Evolutionary conservation across 2,888 invertebrate species (phyloP).

Genomic region (Ectropis crepuscularia): DNA sequence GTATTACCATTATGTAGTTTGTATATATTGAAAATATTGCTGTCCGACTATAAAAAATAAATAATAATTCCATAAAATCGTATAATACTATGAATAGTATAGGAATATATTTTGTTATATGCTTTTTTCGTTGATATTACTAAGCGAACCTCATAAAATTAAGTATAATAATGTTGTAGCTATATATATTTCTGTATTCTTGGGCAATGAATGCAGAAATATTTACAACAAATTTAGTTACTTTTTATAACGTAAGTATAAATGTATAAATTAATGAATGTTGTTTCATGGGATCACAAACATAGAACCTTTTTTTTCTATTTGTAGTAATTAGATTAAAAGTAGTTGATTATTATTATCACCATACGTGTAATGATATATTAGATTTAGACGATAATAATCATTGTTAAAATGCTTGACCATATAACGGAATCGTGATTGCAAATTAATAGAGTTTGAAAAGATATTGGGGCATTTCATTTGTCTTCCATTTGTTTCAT

Average conservation of each 20-base stretch:
- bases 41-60: slow-evolving; percentile 58
- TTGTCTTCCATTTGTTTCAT: slow-evolving; percentile 24
- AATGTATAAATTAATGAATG: slow-evolving; percentile 36
- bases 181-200: slow-evolving; percentile 67
- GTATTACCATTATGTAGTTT: slow-evolving; percentile 14
- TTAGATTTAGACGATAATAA: not conserved
- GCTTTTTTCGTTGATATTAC: slow-evolving; percentile 23
- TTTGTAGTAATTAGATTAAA: not conserved
- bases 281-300: slow-evolving; percentile 52
- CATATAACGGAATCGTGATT: too few species aligned
- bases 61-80: too few species aligned
- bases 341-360: not conserved
- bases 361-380: not conserved
- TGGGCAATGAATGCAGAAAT: slow-evolving; percentile 80
- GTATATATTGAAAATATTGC: slow-evolving; percentile 49
- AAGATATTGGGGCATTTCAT: slow-evolving; percentile 22
- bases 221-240: slow-evolving; percentile 41
- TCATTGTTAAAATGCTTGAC: not conserved
- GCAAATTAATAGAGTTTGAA: not conserved
- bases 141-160: slow-evolving; percentile 52
- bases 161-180: slow-evolving; percentile 15
- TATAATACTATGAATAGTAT: not conserved
- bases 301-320: slow-evolving; percentile 37
- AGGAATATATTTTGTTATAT: slow-evolving; percentile 11
- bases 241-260: slow-evolving; percentile 13